Evolutionary conservation across 2,888 invertebrate species (phyloP), one percentile per base, ranked within the genome.

Genomic region (Strigamia crassipes): DNA sequence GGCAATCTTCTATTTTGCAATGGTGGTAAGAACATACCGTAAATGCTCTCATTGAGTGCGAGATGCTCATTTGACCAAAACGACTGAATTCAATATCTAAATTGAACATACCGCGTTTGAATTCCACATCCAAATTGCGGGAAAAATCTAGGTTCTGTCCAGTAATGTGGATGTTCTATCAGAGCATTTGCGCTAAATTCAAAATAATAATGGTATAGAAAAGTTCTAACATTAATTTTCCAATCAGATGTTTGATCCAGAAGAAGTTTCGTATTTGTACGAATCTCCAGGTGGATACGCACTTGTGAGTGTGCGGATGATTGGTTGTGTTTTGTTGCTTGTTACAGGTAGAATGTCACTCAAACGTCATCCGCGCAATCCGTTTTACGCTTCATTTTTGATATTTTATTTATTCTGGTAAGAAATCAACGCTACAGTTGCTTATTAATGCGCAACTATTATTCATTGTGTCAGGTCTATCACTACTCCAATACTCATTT

Each of bases 261-360:
- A 96, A 1, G 91, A 94, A 87, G 96, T 97, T 0, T 87, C 96
- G 13, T 96, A 97, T 86, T 87, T 96, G 1, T 97, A 96, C 86
- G 96, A 97, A 88, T 95, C 95, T 73, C 94, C 94, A 0, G 94
- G 96, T 0, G 97, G 97, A 0, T 95, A 95, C 85, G 93, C 93
- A 0, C 89, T 97, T 8, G 92, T 96, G 12, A 90, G 91, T 4
- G 87, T 96, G 81, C 90, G 95, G 73, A 88, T 95, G 0, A 85
- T 92, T 0, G 95, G 94, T 0, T 97, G 96, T 95, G 89, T 92
- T 83, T 93, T 96, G 89, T 96, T 96, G 86, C 89, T 91, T 81
- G 91, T 91, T 85, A 90, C 91, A 1, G 89, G 90, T 27, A 88
- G 93, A 85, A 93, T 94, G 86, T 96, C 96, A 0, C 90, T 95